phyloP scores from a whole-genome alignment of 92 coral and sea anemone species.

The Scolanthus callimorphus region DNA sequence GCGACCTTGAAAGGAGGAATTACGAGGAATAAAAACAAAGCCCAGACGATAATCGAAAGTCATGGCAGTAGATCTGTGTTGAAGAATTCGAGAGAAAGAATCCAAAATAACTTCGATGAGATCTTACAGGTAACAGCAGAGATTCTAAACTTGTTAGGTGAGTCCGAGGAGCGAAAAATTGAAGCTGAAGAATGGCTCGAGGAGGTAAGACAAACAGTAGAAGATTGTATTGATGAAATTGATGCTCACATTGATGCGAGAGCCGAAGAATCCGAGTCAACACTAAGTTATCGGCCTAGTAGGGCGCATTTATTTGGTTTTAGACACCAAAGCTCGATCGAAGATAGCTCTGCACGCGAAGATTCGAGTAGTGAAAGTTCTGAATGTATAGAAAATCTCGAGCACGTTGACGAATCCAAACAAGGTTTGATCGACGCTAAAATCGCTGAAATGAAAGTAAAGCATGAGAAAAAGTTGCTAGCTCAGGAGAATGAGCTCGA shows the following conservation, averaged over 20 bases:
- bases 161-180: not conserved
- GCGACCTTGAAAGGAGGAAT: constrained; percentile 23
- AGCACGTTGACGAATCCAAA: not conserved
- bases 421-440: constrained; percentile 9
- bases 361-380: no score
- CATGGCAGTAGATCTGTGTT: constrained; percentile 28
- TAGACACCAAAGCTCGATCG: no score
- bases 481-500: not conserved
- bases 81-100: constrained; percentile 6
- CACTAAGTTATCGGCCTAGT: constrained; percentile 1
- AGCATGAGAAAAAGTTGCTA: constrained; percentile 17
- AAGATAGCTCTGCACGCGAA: no score
- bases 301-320: no score
- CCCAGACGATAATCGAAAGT: constrained; percentile 2
- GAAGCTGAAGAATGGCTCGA: constrained; percentile 16
- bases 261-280: constrained; percentile 1
- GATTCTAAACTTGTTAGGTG: not conserved
- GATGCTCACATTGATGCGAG: constrained; percentile 6
- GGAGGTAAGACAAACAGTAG: not conserved
- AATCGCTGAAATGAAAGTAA: constrained; percentile 11
- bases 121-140: not conserved
- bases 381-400: not conserved
- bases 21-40: constrained; percentile 22
- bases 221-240: constrained; percentile 2
- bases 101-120: not conserved